These are phyloP conservation scores for Holothuria scabra DNA, from an alignment of 53 echinoderm and acorn worm species.

Conservation along the genomic window DNA sequence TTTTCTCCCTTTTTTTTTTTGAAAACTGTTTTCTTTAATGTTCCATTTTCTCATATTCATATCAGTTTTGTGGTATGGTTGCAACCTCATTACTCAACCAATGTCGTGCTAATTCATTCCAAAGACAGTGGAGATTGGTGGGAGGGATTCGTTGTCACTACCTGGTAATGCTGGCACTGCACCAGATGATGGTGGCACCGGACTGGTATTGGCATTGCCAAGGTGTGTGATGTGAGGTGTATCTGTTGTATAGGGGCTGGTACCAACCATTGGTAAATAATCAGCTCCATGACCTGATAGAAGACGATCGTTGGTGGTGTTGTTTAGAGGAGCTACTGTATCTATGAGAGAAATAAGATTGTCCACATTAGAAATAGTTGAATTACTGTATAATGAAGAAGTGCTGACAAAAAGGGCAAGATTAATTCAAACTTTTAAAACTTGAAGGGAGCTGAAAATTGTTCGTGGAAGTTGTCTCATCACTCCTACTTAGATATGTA, in stretches of 20 bases:
- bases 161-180: conserved; percentile 37
- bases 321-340: conserved; percentile 25
- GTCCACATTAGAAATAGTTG: no score
- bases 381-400: no score
- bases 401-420: no score
- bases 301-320: conserved; percentile 6
- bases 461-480: background rate
- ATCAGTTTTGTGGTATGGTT: background rate
- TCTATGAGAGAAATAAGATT: background rate
- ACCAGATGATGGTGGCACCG: conserved; percentile 15
- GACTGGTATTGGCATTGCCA: conserved; percentile 51
- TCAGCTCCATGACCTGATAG: conserved; percentile 30
- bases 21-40: no score
- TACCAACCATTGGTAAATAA: conserved; percentile 49
- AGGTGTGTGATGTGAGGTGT: conserved; percentile 47
- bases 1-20: no score
- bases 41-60: conserved; percentile 2
- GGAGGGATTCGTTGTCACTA: conserved; percentile 70
- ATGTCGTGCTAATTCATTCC: conserved; percentile 19
- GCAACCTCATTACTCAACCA: background rate
- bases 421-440: background rate
- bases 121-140: conserved; percentile 89
- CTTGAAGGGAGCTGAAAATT: background rate
- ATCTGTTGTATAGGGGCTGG: conserved; percentile 58
- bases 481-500: background rate